Evolutionary conservation across 2,797 vertebrate species (phyloP), one percentile per base, ranked within the genome.

Genomic region (Hemibagrus guttatus): DNA sequence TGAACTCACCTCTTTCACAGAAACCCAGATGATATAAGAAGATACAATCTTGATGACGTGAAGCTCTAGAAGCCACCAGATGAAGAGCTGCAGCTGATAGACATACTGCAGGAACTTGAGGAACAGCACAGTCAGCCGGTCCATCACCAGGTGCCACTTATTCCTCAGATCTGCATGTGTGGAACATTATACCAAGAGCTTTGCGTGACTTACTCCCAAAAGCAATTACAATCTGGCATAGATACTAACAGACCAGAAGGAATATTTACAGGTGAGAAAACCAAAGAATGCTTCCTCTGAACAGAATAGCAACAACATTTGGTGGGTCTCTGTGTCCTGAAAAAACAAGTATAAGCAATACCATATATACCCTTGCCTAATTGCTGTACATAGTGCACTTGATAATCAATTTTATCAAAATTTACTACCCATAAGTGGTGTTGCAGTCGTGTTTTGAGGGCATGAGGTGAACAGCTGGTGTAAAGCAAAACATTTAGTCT

Each of bases 21-120:
- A 95, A 74, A 99, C 96, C 97, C 97, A 98, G 91, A 99, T 97
- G 90, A 99, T 98, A 91, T 98, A 99, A 0, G 96, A 96, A 0
- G 97, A 97, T 31, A 98, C 96, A 0, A 99, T 97, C 93, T 99
- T 99, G 92, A 97, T 94, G 81, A 99, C 96, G 87, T 99, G 98
- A 49, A 99, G 90, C 92, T 99, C 98, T 94, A 99, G 92, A 35
- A 98, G 92, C 97, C 98, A 98, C 98, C 98, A 99, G 88, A 97
- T 93, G 79, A 98, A 96, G 78, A 97, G 95, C 93, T 99, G 98
- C 87, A 99, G 93, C 82, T 96, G 96, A 92, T 98, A 97, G 79
- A 99, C 94, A 58, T 96, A 97, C 88, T 98, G 95, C 89, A 99
- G 93, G 91, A 98, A 96, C 87, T 96, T 97, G 90, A 99, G 91